These are phyloP conservation scores for Drosophila nebulosa DNA, from an alignment of 1,140 invertebrate species.

Conservation along the genomic window DNA sequence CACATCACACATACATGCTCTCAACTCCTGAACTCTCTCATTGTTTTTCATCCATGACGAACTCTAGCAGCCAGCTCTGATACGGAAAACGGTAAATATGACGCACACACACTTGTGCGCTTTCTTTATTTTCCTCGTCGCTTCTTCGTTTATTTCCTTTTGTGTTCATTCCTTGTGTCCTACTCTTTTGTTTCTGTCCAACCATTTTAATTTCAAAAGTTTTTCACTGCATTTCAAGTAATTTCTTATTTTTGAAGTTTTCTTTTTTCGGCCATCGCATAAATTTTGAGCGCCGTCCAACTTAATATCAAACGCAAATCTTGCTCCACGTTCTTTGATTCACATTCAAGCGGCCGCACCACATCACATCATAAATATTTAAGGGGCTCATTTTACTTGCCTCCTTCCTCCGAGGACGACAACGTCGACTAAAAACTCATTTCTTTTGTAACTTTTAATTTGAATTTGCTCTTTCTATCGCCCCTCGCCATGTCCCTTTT, in stretches of 20 bases:
- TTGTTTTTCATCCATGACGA: constrained; percentile 10
- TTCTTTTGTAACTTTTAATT: constrained; percentile 78
- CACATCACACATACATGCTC: not conserved
- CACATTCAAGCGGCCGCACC: constrained; percentile 28
- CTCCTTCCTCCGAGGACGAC: not conserved
- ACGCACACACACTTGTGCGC: not conserved
- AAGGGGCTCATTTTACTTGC: constrained; percentile 64
- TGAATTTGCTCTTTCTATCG: constrained; percentile 50
- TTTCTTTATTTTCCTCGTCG: not conserved
- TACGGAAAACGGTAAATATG: constrained; percentile 70
- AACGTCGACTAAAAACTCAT: constrained; percentile 65
- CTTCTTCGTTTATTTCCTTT: not conserved
- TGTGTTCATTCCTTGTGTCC: not conserved
- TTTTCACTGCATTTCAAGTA: constrained; percentile 25
- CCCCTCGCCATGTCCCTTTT: not conserved
- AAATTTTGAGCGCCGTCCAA: constrained; percentile 63
- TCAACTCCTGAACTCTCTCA: not conserved
- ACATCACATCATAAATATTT: constrained; percentile 76
- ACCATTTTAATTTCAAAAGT: constrained; percentile 71
- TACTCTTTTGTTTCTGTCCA: constrained; percentile 39
- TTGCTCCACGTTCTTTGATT: constrained; percentile 48
- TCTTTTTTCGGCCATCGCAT: constrained; percentile 42
- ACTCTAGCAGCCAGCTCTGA: constrained; percentile 64
- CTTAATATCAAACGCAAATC: constrained; percentile 73
- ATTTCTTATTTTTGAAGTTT: not conserved